Conservation (phyloP, 2,888 invertebrate genomes). For the Micropterix aruncella region DNA sequence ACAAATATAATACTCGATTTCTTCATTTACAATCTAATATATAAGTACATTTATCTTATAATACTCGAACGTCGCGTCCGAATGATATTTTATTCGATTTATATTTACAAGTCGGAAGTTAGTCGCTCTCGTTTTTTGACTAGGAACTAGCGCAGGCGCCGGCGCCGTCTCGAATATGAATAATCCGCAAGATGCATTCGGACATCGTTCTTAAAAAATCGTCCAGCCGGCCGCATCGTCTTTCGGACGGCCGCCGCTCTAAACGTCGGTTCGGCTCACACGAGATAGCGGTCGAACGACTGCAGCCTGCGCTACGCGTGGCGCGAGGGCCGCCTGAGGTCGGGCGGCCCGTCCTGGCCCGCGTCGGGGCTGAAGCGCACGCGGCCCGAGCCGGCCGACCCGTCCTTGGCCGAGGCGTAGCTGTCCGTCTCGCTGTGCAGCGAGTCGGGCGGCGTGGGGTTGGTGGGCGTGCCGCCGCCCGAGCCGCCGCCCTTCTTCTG, state of each 20-base stretch:
- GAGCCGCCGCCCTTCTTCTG: slow-evolving; percentile 44
- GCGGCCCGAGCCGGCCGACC: slow-evolving; percentile 52
- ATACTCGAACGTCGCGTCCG: not conserved
- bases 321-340: slow-evolving; percentile 22
- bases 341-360: slow-evolving; percentile 32
- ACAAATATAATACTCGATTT: slow-evolving; percentile 10
- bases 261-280: slow-evolving; percentile 14
- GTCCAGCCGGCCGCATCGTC: slow-evolving; percentile 11
- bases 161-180: no score
- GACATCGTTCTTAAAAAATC: no score
- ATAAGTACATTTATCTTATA: no score
- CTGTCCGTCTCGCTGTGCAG: slow-evolving; percentile 72
- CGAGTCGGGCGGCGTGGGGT: slow-evolving; percentile 76
- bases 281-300: slow-evolving; percentile 12
- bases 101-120: no score
- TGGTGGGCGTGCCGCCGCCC: slow-evolving; percentile 61
- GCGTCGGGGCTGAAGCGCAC: slow-evolving; percentile 69
- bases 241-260: slow-evolving; percentile 15
- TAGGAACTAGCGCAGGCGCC: no score
- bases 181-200: no score
- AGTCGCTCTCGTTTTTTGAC: no score
- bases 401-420: slow-evolving; percentile 75
- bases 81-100: not conserved
- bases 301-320: slow-evolving; percentile 28
- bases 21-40: not conserved